These are phyloP conservation scores for Aporrectodea caliginosa DNA, from an alignment of 1,140 invertebrate genomes.

Conservation along the genomic window DNA sequence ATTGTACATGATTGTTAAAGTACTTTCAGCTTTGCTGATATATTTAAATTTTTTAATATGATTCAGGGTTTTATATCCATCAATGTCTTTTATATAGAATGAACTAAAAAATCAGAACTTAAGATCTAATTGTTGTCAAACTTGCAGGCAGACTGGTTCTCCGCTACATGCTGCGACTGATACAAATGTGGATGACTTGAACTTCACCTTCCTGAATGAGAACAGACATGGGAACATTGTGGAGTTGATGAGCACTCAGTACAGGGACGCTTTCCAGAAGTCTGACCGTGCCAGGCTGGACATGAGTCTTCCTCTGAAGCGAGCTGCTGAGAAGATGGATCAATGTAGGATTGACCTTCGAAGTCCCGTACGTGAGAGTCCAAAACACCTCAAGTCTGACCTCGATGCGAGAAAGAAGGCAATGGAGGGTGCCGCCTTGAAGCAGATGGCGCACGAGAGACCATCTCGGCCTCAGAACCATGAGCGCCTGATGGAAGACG, in stretches of 20 bases:
- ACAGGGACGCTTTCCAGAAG: neutral
- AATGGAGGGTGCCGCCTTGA: neutral
- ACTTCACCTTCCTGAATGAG: conserved; percentile 24
- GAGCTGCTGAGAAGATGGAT: neutral
- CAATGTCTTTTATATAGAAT: too few relatives aligned
- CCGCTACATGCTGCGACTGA: conserved; percentile 21
- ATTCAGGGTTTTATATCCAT: too few relatives aligned
- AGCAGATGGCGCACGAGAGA: neutral
- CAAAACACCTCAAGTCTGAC: neutral
- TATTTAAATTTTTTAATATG: too few relatives aligned
- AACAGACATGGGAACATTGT: neutral
- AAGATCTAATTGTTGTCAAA: neutral
- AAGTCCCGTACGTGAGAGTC: neutral
- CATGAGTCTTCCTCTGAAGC: neutral
- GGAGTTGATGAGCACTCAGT: too few relatives aligned
- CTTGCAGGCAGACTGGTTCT: conserved; percentile 12
- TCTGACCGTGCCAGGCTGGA: neutral
- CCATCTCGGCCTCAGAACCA: neutral
- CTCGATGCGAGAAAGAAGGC: neutral
- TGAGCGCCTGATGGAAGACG: neutral
- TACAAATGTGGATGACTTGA: conserved; percentile 22
- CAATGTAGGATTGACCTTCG: neutral
- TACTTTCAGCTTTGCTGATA: too few relatives aligned
- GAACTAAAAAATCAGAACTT: too few relatives aligned
- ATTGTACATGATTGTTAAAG: too few relatives aligned